Evolutionary conservation across 2,113 vertebrate species (phyloP), one percentile per base, ranked within the genome.

Genomic region (Aleadryas rufinucha): DNA sequence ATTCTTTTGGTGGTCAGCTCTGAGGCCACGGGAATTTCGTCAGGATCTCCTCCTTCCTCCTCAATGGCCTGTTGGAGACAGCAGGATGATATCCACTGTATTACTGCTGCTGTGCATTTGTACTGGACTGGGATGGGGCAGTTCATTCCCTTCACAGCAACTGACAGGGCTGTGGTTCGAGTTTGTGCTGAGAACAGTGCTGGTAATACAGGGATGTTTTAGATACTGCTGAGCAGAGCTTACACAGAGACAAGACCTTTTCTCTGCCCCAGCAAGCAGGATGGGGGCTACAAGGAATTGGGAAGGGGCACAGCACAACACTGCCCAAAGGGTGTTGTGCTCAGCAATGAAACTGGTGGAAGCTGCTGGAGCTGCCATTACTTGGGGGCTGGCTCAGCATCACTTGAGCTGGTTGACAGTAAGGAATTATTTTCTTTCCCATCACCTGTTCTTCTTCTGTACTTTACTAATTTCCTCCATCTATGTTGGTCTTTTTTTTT

Each of bases 11-110:
- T 97, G 17, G 94, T 93, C 50, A 98, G 96, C 33, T 99, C 99
- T 6, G 98, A 97, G 30, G 96, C 79, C 80, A 99, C 80, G 7
- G 98, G 94, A 24, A 99, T 98, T 95, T 99, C 99, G 18, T 99
- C 99, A 47, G 99, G 99, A 96, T 99, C 99, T 39, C 99, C 99
- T 19, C 99, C 99, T 96, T 99, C 99, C 24, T 99, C 99, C 87
- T 99, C 99, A 89, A 99, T 99, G 6, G 99, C 99, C 99, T 99
- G 42, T 63, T 6, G 28, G 60, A 76, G 84, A 97, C 42, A 96
- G 61, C 59, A 91, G 45, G 4, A 57, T 21, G 22, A 63, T 2
- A 45, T 16, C 7, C n/a, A 20, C 18, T 45, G 24, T 4, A 12
- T 21, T 14, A 33, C 28, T 50, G 9, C 5, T 75, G 31, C 11